Conservation (phyloP, 2,888 invertebrate species). For the Pseudococcus longispinus region DNA sequence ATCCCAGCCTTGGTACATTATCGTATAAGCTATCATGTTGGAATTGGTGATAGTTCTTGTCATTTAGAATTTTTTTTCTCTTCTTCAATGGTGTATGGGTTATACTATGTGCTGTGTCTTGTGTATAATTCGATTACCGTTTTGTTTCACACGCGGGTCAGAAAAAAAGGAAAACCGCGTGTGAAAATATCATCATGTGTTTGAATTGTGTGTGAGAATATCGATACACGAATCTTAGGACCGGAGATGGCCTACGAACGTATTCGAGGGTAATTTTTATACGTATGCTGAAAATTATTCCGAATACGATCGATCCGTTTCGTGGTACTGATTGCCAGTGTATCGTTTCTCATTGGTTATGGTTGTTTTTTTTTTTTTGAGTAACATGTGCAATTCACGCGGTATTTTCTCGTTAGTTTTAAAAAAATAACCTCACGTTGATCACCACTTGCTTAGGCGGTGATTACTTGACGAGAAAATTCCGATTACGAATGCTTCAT, state of each 20-base stretch:
- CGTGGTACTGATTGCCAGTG: conserved; percentile 42
- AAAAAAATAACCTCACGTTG: background rate
- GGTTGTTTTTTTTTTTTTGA: background rate
- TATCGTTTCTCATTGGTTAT: conserved; percentile 49
- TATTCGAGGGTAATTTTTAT: conserved; percentile 13
- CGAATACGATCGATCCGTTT: background rate
- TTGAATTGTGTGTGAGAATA: conserved; percentile 34
- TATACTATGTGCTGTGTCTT: conserved; percentile 58
- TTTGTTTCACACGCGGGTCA: background rate
- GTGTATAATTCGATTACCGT: conserved; percentile 52
- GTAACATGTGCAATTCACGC: background rate
- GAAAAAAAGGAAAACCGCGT: background rate
- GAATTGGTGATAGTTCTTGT: conserved; percentile 57
- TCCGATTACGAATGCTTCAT: conserved; percentile 1
- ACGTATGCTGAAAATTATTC: conserved; percentile 45
- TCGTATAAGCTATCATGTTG: conserved; percentile 53
- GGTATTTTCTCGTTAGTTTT: background rate
- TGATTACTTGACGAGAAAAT: background rate
- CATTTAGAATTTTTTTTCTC: conserved; percentile 55
- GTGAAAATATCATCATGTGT: background rate
- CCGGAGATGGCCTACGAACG: background rate
- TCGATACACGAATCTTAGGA: conserved; percentile 47
- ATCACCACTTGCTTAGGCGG: background rate
- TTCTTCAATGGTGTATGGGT: conserved; percentile 58
- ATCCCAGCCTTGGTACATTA: conserved; percentile 58